Evolutionary conservation across 2,113 vertebrate species (phyloP).

Genomic region (Conger conger): DNA sequence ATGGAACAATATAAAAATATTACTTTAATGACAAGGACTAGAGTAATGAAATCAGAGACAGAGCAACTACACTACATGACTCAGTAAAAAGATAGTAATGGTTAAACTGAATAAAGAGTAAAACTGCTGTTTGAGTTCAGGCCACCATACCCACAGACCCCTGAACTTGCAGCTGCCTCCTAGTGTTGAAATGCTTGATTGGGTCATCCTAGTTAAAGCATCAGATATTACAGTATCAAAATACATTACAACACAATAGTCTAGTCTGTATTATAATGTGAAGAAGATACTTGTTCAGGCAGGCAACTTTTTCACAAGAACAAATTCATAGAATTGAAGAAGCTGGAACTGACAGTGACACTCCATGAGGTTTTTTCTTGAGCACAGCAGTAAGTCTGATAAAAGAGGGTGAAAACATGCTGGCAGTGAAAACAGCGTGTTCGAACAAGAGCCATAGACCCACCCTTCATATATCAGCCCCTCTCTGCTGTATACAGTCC

Average conservation of each 20-base stretch:
- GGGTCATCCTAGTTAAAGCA: neutral
- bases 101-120: too few relatives aligned
- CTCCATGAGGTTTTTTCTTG: neutral
- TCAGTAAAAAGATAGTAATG: too few relatives aligned
- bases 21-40: neutral
- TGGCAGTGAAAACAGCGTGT: constrained; percentile 43
- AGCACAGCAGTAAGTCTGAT: constrained; percentile 53
- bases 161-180: neutral
- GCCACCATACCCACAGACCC: neutral
- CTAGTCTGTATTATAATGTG: neutral
- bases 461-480: constrained; percentile 66
- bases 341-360: neutral
- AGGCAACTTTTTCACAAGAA: too few relatives aligned
- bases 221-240: neutral
- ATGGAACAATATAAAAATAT: neutral
- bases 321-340: neutral
- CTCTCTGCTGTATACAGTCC: constrained; percentile 71
- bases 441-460: constrained; percentile 73
- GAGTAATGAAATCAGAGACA: too few relatives aligned
- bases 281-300: neutral
- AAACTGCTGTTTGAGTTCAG: neutral
- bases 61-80: too few relatives aligned
- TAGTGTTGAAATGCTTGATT: neutral
- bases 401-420: constrained; percentile 38
- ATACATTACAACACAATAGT: neutral